Percentiles rank a stretch among this genome's conserved stretches.
Conservation (phyloP, 2,797 vertebrate species). For the Sebastes cheni region DNA sequence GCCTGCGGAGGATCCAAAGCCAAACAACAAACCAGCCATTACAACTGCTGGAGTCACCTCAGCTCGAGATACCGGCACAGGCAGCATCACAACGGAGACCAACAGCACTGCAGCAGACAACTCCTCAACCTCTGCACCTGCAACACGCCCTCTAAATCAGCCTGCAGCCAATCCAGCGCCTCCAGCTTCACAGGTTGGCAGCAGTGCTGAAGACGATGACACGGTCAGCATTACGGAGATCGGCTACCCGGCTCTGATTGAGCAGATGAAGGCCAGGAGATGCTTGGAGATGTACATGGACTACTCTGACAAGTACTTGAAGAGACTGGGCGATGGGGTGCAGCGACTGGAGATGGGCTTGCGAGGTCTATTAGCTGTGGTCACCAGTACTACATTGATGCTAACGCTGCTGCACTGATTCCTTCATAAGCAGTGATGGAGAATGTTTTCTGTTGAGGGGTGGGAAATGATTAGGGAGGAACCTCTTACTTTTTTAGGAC, state of each 20-base stretch:
- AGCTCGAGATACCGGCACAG: not conserved
- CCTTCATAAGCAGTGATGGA: not conserved
- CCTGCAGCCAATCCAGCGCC: not conserved
- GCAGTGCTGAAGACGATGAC: conserved; percentile 23
- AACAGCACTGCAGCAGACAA: conserved; percentile 7
- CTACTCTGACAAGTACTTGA: conserved; percentile 55
- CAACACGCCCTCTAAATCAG: not conserved
- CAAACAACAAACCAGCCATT: not conserved
- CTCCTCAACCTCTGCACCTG: not conserved
- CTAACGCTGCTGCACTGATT: conserved; percentile 39
- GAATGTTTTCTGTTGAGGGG: not conserved
- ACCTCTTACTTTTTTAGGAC: not conserved
- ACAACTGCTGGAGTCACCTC: not conserved
- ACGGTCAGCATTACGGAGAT: conserved; percentile 76
- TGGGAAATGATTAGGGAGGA: not conserved
- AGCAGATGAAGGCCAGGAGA: conserved; percentile 71
- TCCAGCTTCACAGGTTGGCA: not conserved
- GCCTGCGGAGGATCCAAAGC: conserved; percentile 7
- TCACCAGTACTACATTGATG: conserved; percentile 33
- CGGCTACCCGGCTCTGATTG: conserved; percentile 76
- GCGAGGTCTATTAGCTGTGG: conserved; percentile 12
- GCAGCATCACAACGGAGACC: conserved; percentile 14
- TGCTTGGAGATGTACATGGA: conserved; percentile 72
- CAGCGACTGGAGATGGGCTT: conserved; percentile 9
- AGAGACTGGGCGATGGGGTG: not conserved